phyloP scores from a whole-genome alignment of 2,888 invertebrate species.

The Limnephilus lunatus region DNA sequence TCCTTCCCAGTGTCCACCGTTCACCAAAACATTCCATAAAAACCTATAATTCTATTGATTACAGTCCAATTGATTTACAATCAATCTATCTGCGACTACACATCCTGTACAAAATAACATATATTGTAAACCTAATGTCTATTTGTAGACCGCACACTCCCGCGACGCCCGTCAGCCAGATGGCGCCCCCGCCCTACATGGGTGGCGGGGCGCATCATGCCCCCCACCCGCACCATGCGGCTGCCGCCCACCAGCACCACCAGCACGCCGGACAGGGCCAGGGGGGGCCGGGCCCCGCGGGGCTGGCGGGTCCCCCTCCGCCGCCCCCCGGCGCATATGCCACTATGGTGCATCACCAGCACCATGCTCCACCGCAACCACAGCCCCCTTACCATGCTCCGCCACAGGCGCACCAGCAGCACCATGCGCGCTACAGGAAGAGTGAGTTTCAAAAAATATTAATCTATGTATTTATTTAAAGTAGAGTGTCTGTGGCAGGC shows the following conservation, averaged over 20 bases:
- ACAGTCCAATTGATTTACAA: too few relatives aligned
- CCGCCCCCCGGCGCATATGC: conserved; percentile 73
- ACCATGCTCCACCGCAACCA: conserved; percentile 62
- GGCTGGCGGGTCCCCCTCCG: conserved; percentile 75
- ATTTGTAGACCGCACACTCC: conserved; percentile 88
- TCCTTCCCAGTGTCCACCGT: too few relatives aligned
- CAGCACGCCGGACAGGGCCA: conserved; percentile 69
- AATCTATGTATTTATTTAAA: too few relatives aligned
- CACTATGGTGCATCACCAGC: conserved; percentile 60
- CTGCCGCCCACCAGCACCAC: conserved; percentile 72
- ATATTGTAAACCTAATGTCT: neutral
- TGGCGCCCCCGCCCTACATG: conserved; percentile 72
- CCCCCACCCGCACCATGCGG: conserved; percentile 69
- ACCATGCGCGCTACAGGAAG: conserved; percentile 67
- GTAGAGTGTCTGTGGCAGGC: too few relatives aligned
- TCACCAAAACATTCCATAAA: too few relatives aligned
- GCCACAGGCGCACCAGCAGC: conserved; percentile 67
- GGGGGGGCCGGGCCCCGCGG: conserved; percentile 69
- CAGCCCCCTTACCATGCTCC: conserved; percentile 66
- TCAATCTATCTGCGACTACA: too few relatives aligned
- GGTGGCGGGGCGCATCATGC: conserved; percentile 69
- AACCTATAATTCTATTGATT: too few relatives aligned
- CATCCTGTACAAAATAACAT: neutral
- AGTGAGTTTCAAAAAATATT: neutral
- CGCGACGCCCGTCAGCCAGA: conserved; percentile 81